Percentiles rank a stretch among this genome's conserved stretches.
Evolutionary conservation across 2,113 vertebrate genomes (phyloP).

Genomic region (Chaetodon trifascialis): DNA sequence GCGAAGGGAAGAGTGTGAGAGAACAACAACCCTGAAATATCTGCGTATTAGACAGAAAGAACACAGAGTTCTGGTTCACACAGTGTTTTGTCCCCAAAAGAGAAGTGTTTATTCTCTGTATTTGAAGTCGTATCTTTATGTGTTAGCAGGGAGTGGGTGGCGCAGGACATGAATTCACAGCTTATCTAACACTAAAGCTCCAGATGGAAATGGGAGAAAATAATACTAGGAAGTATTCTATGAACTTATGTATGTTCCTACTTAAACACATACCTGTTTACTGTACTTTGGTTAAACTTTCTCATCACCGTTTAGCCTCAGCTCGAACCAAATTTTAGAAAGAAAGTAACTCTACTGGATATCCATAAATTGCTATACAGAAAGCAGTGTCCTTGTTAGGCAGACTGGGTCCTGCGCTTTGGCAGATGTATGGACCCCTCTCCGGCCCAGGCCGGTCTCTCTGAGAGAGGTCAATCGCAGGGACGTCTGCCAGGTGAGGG

Average conservation of each 20-base stretch:
- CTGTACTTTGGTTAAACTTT: neutral
- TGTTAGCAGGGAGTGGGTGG: slow-evolving; percentile 44
- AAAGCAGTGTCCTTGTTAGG: slow-evolving; percentile 50
- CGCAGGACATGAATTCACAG: slow-evolving; percentile 47
- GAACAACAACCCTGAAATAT: slow-evolving; percentile 44
- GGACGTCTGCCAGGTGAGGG: slow-evolving; percentile 74
- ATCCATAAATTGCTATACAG: slow-evolving; percentile 29
- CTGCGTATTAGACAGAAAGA: slow-evolving; percentile 29
- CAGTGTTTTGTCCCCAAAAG: slow-evolving; percentile 28
- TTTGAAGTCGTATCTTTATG: slow-evolving; percentile 54
- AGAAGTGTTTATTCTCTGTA: slow-evolving; percentile 22
- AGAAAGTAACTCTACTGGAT: slow-evolving; percentile 15
- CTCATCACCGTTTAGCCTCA: neutral
- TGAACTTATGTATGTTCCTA: neutral
- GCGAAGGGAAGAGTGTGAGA: slow-evolving; percentile 5
- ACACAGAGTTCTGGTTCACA: slow-evolving; percentile 51
- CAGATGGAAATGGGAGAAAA: slow-evolving; percentile 18
- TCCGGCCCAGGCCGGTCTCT: slow-evolving; percentile 55
- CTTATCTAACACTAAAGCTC: slow-evolving; percentile 34
- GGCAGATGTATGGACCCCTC: slow-evolving; percentile 53
- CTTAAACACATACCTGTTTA: neutral
- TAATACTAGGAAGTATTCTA: slow-evolving; percentile 23
- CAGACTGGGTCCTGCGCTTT: slow-evolving; percentile 45
- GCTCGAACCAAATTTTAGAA: slow-evolving; percentile 19
- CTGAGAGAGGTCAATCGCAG: slow-evolving; percentile 66